Base-by-base conservation (phyloP, 2,797 vertebrate genomes). In the Limosa lapponica region DNA sequence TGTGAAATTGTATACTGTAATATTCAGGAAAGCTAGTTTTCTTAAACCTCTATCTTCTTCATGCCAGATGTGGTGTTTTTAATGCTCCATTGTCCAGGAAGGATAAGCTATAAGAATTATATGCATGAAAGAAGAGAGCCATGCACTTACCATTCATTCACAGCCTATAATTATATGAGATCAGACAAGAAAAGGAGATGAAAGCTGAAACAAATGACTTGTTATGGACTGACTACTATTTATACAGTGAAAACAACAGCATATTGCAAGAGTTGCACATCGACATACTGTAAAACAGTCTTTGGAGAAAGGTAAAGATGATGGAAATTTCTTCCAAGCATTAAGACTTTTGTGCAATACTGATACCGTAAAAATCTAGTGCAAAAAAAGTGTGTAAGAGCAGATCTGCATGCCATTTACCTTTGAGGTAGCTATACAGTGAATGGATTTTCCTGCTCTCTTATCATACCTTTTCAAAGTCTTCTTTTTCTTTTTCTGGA, bases 401-500 rank as follows among this genome's bases (percentile, higher is more conserved):
- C 27, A 75, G 59, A 71, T 52, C 41, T 84, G 32, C 7, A 18
- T 71, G 37, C 10, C 23, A 71, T 69, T 90, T 86, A 85, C 77
- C 89, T 59, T 28, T 84, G 34, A 88, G 90, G 36, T 92, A 82
- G 44, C 89, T 90, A 69, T 37, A 70, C 15, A 90, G 39, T 19
- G 22, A 95, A 83, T 55, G 43, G 41, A 48, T 91, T 95, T 95
- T 79, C 89, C 71, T 95, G 79, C 52, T 71, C 62, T 93, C 87
- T 95, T 75, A 92, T 34, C 85, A 91, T 95, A 99, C 99, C 99
- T 99, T 99, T 98, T 99, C 99, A 98, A 99, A 99, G 97, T 99
- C 99, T 97, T 99, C 99, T 97, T 99, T 99, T 93, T 99, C 99
- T 97, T 99, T 99, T 97, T 99, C 99, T 1, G 99, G 99, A 97